These are phyloP conservation scores for Lepidothrix coronata DNA, from an alignment of 2,113 vertebrate species.

Conservation along the genomic window DNA sequence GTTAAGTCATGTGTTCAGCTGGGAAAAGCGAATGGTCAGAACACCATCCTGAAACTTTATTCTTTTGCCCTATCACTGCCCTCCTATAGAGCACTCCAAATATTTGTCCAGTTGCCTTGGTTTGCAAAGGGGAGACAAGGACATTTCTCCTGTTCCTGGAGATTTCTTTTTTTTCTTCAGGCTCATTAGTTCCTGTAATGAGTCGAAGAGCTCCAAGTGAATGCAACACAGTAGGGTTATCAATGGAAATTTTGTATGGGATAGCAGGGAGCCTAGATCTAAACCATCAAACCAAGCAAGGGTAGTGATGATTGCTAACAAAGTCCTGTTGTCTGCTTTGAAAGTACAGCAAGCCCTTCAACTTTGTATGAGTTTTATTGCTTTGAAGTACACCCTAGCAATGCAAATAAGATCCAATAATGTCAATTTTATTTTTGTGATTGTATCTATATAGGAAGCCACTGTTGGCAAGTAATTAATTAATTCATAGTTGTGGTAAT, in stretches of 20 bases:
- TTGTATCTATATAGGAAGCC: not conserved
- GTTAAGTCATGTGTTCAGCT: not conserved
- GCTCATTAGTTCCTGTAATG: not conserved
- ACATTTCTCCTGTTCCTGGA: not conserved
- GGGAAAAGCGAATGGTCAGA: not conserved
- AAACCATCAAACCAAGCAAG: not conserved
- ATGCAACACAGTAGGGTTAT: not conserved
- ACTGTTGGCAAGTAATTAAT: not conserved
- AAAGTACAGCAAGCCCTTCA: not conserved
- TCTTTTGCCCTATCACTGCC: not conserved
- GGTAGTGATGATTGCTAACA: not conserved
- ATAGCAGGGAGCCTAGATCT: not conserved
- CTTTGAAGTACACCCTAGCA: not conserved
- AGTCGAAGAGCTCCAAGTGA: not conserved
- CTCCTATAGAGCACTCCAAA: not conserved
- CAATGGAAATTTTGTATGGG: not conserved
- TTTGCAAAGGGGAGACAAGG: not conserved
- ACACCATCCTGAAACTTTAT: not conserved
- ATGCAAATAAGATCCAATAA: not conserved
- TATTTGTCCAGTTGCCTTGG: not conserved
- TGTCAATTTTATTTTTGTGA: not conserved
- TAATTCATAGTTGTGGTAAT: not conserved
- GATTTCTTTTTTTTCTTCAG: not conserved
- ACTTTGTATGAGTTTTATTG: not conserved
- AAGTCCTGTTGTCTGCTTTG: not conserved